Conservation (phyloP, 2,888 invertebrate species). For the Cantharis rustica region DNA sequence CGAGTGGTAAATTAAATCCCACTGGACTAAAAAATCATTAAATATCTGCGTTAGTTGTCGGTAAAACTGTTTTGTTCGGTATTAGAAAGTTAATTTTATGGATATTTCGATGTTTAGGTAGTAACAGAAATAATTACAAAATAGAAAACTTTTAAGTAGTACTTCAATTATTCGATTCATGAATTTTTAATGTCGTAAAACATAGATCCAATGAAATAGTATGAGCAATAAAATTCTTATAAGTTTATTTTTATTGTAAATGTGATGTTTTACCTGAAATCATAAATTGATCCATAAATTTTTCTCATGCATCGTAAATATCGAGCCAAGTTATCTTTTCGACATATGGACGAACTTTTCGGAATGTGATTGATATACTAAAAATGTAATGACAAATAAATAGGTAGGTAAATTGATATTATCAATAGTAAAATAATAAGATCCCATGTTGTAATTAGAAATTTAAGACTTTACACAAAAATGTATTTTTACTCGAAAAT, state of each 20-base stretch:
- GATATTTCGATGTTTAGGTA: neutral
- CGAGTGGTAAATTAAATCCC: constrained; percentile 80
- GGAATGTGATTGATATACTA: constrained; percentile 85
- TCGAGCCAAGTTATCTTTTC: constrained; percentile 80
- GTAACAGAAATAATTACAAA: no score
- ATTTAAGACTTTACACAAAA: no score
- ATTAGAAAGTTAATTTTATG: neutral
- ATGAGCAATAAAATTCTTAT: neutral
- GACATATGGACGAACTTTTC: constrained; percentile 81
- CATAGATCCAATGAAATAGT: neutral
- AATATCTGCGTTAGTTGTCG: neutral
- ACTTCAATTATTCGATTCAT: neutral
- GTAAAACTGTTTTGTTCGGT: neutral
- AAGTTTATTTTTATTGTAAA: neutral
- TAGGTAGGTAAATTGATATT: neutral
- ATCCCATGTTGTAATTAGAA: no score
- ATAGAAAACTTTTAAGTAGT: neutral
- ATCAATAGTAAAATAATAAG: no score
- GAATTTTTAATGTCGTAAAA: neutral
- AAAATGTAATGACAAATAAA: constrained; percentile 34
- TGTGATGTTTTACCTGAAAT: constrained; percentile 69
- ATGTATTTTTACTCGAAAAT: no score
- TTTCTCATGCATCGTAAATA: constrained; percentile 80
- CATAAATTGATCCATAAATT: constrained; percentile 79
- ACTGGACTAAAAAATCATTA: constrained; percentile 63